A percentile compares a stretch with the other conserved stretches of the same genome.
phyloP scores from a whole-genome alignment of 2,113 vertebrate genomes.

The Triplophysa tibetana region DNA sequence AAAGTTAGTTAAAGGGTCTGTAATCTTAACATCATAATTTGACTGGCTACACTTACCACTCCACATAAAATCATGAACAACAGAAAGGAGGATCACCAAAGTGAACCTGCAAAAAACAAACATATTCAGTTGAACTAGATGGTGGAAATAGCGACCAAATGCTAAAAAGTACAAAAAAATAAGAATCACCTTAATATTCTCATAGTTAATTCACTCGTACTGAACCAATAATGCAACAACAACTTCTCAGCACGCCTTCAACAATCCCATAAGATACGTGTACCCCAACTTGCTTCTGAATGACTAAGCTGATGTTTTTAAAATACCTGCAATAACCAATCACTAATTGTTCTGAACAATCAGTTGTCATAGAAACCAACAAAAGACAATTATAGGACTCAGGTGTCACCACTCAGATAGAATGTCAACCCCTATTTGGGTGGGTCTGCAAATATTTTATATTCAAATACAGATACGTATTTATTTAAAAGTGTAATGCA shows the following conservation, averaged over 20 bases:
- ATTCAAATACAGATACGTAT: no score
- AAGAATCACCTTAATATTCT: background rate
- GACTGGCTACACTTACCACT: background rate
- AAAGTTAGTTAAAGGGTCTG: background rate
- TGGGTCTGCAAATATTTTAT: no score
- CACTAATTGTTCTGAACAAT: background rate
- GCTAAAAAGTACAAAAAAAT: no score
- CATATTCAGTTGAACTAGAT: background rate
- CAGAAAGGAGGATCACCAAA: background rate
- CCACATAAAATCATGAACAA: background rate
- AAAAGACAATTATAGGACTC: background rate
- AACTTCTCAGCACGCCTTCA: background rate
- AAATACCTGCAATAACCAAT: background rate
- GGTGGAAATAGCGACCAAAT: no score
- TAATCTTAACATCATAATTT: background rate
- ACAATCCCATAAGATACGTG: background rate
- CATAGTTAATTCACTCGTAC: background rate
- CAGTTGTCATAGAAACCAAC: background rate
- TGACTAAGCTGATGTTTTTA: background rate
- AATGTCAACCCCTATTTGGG: no score
- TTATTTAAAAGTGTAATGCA: no score
- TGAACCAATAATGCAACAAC: background rate
- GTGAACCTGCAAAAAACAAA: background rate
- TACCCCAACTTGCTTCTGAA: background rate
- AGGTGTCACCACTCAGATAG: background rate